Base-by-base conservation (phyloP, 2,113 vertebrate genomes). In the Onychostruthus taczanowskii region DNA sequence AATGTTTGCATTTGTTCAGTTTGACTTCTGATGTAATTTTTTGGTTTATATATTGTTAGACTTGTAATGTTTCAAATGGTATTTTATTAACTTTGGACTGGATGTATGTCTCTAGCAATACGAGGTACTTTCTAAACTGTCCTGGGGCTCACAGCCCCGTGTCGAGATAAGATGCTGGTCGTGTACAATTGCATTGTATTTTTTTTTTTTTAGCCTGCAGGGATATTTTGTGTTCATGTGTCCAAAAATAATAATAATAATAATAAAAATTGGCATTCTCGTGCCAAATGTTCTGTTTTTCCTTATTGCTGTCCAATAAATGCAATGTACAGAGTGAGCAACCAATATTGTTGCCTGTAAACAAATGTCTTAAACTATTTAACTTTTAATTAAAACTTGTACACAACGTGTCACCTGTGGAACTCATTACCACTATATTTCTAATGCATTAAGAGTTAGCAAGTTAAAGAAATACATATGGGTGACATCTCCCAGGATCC, bases 171-270 rank as follows among this genome's bases (percentile, higher is more conserved):
- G 96, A 98, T 97, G 96, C 98, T 98, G 98, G 97, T 98, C 81
- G 97, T 98, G 97, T 97, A 97, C 97, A 97, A 98, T 98, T 99
- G 98, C 98, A 98, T 97, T 98, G 98, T 99, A 93, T 90, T 87
- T 62, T 68, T 79, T 69, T 95, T 97, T 98, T 98, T 98, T 98
- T 98, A 98, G 98, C 98, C 98, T 99, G 99, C 99, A 99, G 99
- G 99, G 99, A 98, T 97, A 97, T 98, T 98, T 98, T 99, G 98
- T 99, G 99, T 99, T 99, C 97, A 98, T 98, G 98, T 99, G 98
- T 98, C 98, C 98, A 98, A 98, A 99, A 99, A 99, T 98, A 98
- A 94, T 62, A 82, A 92, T 72, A 89, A 95, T 47, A 89, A 93
- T 53, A 98, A 98, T 99, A 99, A 98, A 98, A 98, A 98, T 96